A percentile compares a stretch with the other conserved stretches of the same genome.
phyloP scores from a whole-genome alignment of 1,140 invertebrate species.

The Caerostris extrusa region DNA sequence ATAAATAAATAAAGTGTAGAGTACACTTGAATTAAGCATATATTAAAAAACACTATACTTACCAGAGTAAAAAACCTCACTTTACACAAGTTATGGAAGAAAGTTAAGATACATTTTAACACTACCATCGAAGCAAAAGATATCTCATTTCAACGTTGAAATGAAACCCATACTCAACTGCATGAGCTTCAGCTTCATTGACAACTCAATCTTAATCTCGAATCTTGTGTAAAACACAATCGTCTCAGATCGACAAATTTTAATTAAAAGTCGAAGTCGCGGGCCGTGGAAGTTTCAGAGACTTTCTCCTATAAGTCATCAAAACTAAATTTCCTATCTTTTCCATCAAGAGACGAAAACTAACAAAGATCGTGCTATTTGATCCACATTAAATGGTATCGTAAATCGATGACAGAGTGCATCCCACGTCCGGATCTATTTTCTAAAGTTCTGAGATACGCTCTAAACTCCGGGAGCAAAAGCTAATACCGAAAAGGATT shows the following conservation, averaged over 20 bases:
- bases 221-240: too few relatives aligned
- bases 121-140: too few relatives aligned
- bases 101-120: too few relatives aligned
- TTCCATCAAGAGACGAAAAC: not conserved
- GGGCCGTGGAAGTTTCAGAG: not conserved
- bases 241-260: not conserved
- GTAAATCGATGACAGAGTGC: constrained; percentile 47
- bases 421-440: constrained; percentile 31
- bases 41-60: too few relatives aligned
- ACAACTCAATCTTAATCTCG: too few relatives aligned
- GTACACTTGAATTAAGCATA: too few relatives aligned
- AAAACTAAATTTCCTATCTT: constrained; percentile 47
- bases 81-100: too few relatives aligned
- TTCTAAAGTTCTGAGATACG: constrained; percentile 6
- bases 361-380: constrained; percentile 12
- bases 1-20: too few relatives aligned
- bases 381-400: constrained; percentile 58
- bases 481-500: constrained; percentile 64
- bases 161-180: too few relatives aligned
- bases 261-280: not conserved
- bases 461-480: constrained; percentile 50
- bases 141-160: too few relatives aligned
- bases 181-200: too few relatives aligned
- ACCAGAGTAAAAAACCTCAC: too few relatives aligned
- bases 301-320: not conserved